phyloP scores from a whole-genome alignment of 2,113 vertebrate genomes.

The Colossoma macropomum region DNA sequence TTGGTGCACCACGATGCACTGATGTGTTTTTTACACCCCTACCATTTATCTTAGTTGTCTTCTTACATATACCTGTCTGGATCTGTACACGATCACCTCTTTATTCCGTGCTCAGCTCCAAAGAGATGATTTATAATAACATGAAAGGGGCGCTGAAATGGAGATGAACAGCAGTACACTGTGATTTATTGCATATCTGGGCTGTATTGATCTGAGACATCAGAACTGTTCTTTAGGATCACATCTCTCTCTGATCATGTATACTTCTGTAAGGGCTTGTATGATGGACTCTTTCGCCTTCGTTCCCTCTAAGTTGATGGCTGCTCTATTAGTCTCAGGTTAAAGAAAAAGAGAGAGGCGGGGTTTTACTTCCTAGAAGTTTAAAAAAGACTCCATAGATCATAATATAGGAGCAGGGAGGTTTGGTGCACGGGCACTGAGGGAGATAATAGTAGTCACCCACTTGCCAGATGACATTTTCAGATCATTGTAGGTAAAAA shows the following conservation, averaged over 20 bases:
- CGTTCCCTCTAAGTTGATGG: no score
- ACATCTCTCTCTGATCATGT: background rate
- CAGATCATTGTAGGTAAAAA: no score
- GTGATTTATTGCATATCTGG: background rate
- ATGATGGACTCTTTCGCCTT: no score
- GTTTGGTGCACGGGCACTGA: background rate
- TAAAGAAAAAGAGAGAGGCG: no score
- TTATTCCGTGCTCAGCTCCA: no score
- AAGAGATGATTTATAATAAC: background rate
- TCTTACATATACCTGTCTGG: no score
- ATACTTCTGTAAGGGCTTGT: background rate
- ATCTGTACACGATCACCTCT: no score
- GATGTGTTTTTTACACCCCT: no score
- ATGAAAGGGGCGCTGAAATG: background rate
- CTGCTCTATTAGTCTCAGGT: no score
- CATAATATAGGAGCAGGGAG: background rate
- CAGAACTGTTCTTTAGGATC: background rate
- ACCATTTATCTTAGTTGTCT: no score
- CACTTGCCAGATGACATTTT: background rate
- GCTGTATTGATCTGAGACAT: slow-evolving; percentile 1
- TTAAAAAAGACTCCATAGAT: background rate
- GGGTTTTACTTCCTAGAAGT: background rate
- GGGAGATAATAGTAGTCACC: background rate
- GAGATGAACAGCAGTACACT: background rate
- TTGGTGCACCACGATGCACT: no score